Base-by-base conservation (phyloP, 2,797 vertebrate species). In the Microtus californicus region DNA sequence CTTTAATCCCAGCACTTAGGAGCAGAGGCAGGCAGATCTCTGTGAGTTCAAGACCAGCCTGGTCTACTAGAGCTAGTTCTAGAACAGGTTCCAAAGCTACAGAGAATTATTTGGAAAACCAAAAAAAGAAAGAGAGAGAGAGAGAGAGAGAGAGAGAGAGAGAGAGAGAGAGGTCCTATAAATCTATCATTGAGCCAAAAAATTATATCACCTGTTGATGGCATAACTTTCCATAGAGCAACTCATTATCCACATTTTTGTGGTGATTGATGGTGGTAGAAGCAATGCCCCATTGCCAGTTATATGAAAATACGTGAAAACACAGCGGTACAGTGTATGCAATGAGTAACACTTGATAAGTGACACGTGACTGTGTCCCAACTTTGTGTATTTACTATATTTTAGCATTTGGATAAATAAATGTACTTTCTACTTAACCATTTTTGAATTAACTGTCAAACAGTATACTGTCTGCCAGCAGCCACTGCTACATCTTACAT, bases 101-200 rank as follows among this genome's bases (percentile, higher is more conserved):
- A 56, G 17, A 56, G 54, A 56, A 56, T 56, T 56, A 6, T 56
- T 56, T 21, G 5, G 54, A 56, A 56, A 19, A 19, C 51, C 51
- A 15, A 17, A 54, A 6, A 54, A 0, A 56, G 4, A 56, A 0
- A 17, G 5, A 17, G 3, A 15, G 51, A 54, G 3, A 48, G 48
- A 13, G 45, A 45, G 45, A 45, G 45, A 45, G 9, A 45, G 45
- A 45, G 9, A 45, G 45, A 45, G 9, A 45, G 45, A 45, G 45
- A 45, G 9, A 45, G 9, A 45, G 1, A 9, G 8, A 45, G 7
- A 9, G 12, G 48, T 37, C 3, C 79, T 61, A 43, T 76, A 74
- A 81, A 67, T 43, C 45, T 51, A 27, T 56, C 61, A 31, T 56
- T n/a, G 25, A 29, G 37, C 45, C 10, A 82, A 65, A 83, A 76